phyloP scores from a whole-genome alignment of 1,140 invertebrate genomes.

The Centruroides sculpturatus region DNA sequence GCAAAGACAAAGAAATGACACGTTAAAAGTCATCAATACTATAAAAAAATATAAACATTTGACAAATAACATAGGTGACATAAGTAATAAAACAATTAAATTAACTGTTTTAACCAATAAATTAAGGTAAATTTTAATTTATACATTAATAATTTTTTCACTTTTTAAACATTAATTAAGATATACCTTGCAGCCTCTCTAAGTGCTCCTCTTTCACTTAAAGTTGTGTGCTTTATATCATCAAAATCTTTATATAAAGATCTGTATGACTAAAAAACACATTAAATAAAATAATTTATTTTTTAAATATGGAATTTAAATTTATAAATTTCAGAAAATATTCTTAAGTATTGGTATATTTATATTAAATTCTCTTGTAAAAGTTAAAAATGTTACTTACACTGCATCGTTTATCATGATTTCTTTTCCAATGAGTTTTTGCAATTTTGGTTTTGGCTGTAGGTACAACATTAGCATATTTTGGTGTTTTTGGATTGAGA shows the following conservation, averaged over 20 bases:
- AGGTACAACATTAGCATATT: conserved; percentile 57
- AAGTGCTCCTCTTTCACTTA: conserved; percentile 85
- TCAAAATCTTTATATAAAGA: conserved; percentile 77
- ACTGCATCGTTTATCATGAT: conserved; percentile 63
- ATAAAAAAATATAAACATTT: too few species aligned
- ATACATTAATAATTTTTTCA: too few species aligned
- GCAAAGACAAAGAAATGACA: too few species aligned
- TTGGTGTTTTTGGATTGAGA: conserved; percentile 67
- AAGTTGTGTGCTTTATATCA: conserved; percentile 92
- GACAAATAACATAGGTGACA: too few species aligned
- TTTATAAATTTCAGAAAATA: too few species aligned
- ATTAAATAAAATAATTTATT: background rate
- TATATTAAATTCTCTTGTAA: background rate
- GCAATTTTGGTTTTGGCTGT: conserved; percentile 67
- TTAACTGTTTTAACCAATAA: too few species aligned
- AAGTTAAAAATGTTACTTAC: conserved; percentile 38
- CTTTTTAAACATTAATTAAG: background rate
- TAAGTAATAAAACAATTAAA: too few species aligned
- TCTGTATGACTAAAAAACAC: conserved; percentile 43
- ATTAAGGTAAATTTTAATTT: too few species aligned
- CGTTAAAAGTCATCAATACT: too few species aligned
- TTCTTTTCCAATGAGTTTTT: conserved; percentile 91
- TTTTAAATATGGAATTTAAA: background rate
- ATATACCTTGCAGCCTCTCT: conserved; percentile 56
- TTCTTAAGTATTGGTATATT: background rate